These are phyloP conservation scores for Eilema griseolum DNA, from an alignment of 2,888 invertebrate genomes.

Conservation along the genomic window DNA sequence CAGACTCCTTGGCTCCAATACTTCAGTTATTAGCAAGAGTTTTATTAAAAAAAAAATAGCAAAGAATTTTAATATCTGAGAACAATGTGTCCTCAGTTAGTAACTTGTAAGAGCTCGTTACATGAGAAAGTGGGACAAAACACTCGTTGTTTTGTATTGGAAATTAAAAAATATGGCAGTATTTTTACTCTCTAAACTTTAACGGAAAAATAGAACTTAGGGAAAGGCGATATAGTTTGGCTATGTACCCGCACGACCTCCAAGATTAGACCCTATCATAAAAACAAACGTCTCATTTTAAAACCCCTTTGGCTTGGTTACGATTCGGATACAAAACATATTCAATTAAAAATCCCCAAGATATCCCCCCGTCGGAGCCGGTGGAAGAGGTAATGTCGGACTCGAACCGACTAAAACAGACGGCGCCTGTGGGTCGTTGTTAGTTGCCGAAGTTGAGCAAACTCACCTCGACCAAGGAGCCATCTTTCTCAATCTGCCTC, in stretches of 20 bases:
- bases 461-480: too few relatives aligned
- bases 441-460: too few relatives aligned
- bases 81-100: slow-evolving; percentile 42
- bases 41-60: slow-evolving; percentile 25
- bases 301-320: too few relatives aligned
- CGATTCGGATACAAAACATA: too few relatives aligned
- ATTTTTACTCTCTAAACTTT: neutral
- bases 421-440: too few relatives aligned
- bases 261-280: too few relatives aligned
- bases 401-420: too few relatives aligned
- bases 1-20: slow-evolving; percentile 24
- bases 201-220: neutral
- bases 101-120: slow-evolving; percentile 38
- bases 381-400: too few relatives aligned
- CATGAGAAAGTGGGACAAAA: slow-evolving; percentile 33
- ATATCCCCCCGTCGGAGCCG: too few relatives aligned
- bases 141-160: slow-evolving; percentile 36
- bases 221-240: neutral
- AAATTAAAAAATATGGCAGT: slow-evolving; percentile 29
- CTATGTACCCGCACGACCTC: neutral
- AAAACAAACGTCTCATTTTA: too few relatives aligned
- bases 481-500: too few relatives aligned
- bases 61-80: slow-evolving; percentile 39
- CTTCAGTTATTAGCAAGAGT: slow-evolving; percentile 27
- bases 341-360: too few relatives aligned